Base-by-base conservation (phyloP, 2,113 vertebrate genomes). In the Tenebrosternarchus preto region DNA sequence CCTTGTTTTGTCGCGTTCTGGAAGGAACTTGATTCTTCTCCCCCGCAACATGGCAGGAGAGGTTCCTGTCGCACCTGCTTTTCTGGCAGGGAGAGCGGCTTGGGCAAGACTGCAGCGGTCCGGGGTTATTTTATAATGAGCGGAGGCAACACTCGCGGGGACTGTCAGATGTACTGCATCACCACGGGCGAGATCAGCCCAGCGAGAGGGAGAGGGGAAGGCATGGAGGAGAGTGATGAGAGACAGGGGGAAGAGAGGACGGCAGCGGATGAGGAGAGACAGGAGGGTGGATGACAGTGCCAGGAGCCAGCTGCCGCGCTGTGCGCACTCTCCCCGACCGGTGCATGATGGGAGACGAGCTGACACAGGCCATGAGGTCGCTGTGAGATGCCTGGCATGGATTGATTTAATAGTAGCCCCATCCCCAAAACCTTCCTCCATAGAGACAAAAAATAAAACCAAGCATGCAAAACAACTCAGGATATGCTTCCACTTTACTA, bases 91-190 rank as follows among this genome's bases (percentile, higher is more conserved):
- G 33, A 82, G 33, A 82, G 76, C 79, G 60, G 57, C 56, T 79
- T 75, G 70, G 76, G 83, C 80, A 77, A 75, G 74, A 24, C 60
- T 66, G 76, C 63, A 59, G 60, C n/a, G 60, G 69, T 36, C 72
- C 29, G 72, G 81, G 84, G 84, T 85, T 78, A 83, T 63, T 81
- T 83, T 75, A 83, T 85, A 83, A 85, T 85, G 81, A 83, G 84
- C 46, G 50, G 63, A 83, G 64, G 81, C 84, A 80, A 81, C 76
- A 83, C 78, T 85, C 84, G 77, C 73, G 78, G 73, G 72, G 55
- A 82, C 80, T 84, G 83, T 72, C 81, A 85, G 77, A 80, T 83
- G 71, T 80, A 78, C 64, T 53, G 60, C 66, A 83, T 80, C 64
- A 46, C 75, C 71, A 75, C 78, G 73, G 64, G 77, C 64, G 43